Conservation (phyloP, 2,888 invertebrate species). For the Phragmatobia fuliginosa region DNA sequence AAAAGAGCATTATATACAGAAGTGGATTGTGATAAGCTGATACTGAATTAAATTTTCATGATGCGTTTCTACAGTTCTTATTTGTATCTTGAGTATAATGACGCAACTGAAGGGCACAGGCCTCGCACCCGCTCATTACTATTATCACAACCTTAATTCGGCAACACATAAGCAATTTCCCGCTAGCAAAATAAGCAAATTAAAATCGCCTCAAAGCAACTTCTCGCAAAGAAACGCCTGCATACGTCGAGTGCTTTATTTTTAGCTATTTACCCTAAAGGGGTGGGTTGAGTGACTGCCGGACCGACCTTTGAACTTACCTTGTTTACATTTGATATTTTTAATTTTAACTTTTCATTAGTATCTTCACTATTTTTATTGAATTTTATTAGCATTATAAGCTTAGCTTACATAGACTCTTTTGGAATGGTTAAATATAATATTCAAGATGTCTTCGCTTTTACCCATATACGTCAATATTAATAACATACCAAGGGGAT, state of each 20-base stretch:
- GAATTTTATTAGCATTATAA: too few relatives aligned
- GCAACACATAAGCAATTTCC: slow-evolving; percentile 76
- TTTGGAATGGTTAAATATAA: not conserved
- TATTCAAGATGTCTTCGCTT: too few relatives aligned
- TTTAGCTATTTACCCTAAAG: slow-evolving; percentile 71
- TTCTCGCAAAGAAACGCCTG: slow-evolving; percentile 78
- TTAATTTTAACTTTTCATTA: slow-evolving; percentile 42
- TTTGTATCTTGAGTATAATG: not conserved
- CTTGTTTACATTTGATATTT: slow-evolving; percentile 48
- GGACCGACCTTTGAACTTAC: slow-evolving; percentile 73
- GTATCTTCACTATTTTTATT: not conserved
- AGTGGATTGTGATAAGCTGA: too few relatives aligned
- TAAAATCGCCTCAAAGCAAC: slow-evolving; percentile 83
- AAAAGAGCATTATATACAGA: too few relatives aligned
- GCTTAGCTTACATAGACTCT: not conserved
- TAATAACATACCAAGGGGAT: too few relatives aligned
- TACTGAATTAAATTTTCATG: too few relatives aligned
- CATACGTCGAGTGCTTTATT: slow-evolving; percentile 72
- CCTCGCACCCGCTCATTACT: slow-evolving; percentile 36
- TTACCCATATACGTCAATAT: too few relatives aligned
- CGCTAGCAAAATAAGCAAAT: slow-evolving; percentile 81
- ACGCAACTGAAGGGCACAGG: not conserved
- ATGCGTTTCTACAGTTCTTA: too few relatives aligned
- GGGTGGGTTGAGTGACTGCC: slow-evolving; percentile 60
- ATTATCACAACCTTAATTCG: slow-evolving; percentile 61